phyloP scores from a whole-genome alignment of 2,888 invertebrate genomes.

The Dyspetes luteomarginatus region DNA sequence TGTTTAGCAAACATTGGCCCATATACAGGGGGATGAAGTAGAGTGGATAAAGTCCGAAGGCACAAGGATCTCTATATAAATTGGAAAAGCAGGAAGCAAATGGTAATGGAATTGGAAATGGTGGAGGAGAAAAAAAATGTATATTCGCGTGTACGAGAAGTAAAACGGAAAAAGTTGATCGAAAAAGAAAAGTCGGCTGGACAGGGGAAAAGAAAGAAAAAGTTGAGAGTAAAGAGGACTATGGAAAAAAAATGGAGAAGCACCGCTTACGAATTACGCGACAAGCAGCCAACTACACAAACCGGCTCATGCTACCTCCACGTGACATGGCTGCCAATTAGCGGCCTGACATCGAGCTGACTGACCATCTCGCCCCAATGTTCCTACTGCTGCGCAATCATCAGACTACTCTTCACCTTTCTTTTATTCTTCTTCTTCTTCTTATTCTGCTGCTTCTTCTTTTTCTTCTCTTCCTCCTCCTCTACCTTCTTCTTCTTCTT shows the following conservation, averaged over 20 bases:
- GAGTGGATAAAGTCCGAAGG: too few relatives aligned
- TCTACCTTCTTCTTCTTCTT: slow-evolving; percentile 39
- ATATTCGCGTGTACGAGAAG: too few relatives aligned
- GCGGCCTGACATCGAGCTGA: slow-evolving; percentile 81
- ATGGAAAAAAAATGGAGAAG: slow-evolving; percentile 68
- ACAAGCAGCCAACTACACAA: slow-evolving; percentile 78
- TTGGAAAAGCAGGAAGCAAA: background rate
- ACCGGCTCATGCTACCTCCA: slow-evolving; percentile 80
- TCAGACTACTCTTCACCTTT: slow-evolving; percentile 63
- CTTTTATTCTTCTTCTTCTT: slow-evolving; percentile 29
- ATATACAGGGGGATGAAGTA: too few relatives aligned
- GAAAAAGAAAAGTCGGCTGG: slow-evolving; percentile 1
- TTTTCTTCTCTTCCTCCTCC: slow-evolving; percentile 46
- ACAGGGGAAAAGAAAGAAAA: slow-evolving; percentile 30
- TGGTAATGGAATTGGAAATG: too few relatives aligned
- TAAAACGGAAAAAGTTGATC: slow-evolving; percentile 19
- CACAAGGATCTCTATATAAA: too few relatives aligned
- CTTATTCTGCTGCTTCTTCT: slow-evolving; percentile 54
- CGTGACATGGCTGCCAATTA: slow-evolving; percentile 83
- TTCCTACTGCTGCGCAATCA: slow-evolving; percentile 68
- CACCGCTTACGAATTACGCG: slow-evolving; percentile 83
- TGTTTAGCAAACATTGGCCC: too few relatives aligned
- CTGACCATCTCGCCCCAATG: slow-evolving; percentile 78
- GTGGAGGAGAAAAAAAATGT: too few relatives aligned
- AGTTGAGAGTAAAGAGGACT: slow-evolving; percentile 22